phyloP scores from a whole-genome alignment of 2,888 invertebrate species.

The Sepiola atlantica region DNA sequence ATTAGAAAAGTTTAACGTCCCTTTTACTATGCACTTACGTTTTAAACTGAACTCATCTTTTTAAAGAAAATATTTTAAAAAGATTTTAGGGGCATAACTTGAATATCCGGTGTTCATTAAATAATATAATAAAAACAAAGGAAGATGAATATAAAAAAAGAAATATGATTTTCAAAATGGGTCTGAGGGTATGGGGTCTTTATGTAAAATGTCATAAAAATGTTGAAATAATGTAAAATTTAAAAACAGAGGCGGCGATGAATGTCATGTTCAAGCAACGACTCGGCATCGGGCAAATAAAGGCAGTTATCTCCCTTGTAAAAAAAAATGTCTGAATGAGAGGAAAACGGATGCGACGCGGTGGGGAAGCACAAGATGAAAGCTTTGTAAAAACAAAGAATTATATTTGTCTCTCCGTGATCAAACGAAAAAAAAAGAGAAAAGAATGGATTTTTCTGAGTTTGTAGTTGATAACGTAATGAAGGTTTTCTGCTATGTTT shows the following conservation, averaged over 20 bases:
- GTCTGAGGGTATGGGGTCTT: too few relatives aligned
- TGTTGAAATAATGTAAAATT: not conserved
- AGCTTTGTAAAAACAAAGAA: constrained; percentile 21
- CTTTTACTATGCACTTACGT: too few relatives aligned
- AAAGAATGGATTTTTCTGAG: not conserved
- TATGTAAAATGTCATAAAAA: not conserved
- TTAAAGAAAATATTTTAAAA: too few relatives aligned
- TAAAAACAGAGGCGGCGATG: not conserved
- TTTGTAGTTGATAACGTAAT: not conserved
- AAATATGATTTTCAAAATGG: too few relatives aligned
- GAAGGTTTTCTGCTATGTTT: not conserved
- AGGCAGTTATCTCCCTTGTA: not conserved
- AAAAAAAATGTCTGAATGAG: not conserved
- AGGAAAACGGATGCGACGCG: not conserved
- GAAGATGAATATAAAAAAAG: too few relatives aligned
- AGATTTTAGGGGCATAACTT: too few relatives aligned
- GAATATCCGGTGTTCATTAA: too few relatives aligned
- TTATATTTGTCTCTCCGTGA: constrained; percentile 8
- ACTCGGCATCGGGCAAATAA: not conserved
- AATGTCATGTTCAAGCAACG: not conserved
- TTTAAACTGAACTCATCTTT: too few relatives aligned
- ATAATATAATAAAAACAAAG: too few relatives aligned
- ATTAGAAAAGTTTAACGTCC: too few relatives aligned
- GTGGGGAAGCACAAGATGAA: not conserved
- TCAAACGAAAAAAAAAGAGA: not conserved